Evolutionary conservation across 2,113 vertebrate species (phyloP), one percentile per base, ranked within the genome.

Genomic region (Ophthalmolycus amberensis): DNA sequence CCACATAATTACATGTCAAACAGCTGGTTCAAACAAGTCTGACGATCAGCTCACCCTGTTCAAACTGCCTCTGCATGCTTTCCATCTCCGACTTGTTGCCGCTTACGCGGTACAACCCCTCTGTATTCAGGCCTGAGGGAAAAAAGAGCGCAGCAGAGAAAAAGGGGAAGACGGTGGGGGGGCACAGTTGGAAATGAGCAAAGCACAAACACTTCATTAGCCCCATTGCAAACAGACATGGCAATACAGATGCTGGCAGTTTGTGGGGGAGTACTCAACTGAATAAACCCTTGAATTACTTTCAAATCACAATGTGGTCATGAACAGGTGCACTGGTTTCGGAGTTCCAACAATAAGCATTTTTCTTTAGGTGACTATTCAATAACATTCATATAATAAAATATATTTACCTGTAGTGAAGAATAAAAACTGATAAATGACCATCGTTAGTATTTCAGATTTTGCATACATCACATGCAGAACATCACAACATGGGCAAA

Each of bases 21-120:
- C 77, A 83, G 73, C 70, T 85, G 84, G 59, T 80, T 89, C 74
- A 86, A 76, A 70, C 71, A 73, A 70, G 34, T 50, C 66, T 18
- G 64, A 85, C 34, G 75, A 80, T 71, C 65, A 46, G 81, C 95
- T 95, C 87, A 99, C 98, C 98, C 90, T 99, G 98, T 88, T 99
- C 98, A 52, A 99, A 99, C 94, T 99, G 98, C n/a, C 97, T 95
- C 91, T 99, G 98, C 91, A 99, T 95, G 83, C 96, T 97, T 84
- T 99, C 98, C 96, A 99, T 99, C 93, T 99, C 98, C 0, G 97
- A 97, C 86, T 99, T 99, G 95, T 99, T 99, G 14, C 98, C 98
- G 0, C 98, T 99, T 18, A 99, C 98, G 0, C 98, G 95, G 54
- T 99, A 99, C 85, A 99, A 96, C 34, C 98, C 98, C 86, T 99